Percentiles rank a stretch among this genome's conserved stretches.
Evolutionary conservation across 1,140 invertebrate genomes (phyloP).

Genomic region (Zaprionus tsacasi): DNA sequence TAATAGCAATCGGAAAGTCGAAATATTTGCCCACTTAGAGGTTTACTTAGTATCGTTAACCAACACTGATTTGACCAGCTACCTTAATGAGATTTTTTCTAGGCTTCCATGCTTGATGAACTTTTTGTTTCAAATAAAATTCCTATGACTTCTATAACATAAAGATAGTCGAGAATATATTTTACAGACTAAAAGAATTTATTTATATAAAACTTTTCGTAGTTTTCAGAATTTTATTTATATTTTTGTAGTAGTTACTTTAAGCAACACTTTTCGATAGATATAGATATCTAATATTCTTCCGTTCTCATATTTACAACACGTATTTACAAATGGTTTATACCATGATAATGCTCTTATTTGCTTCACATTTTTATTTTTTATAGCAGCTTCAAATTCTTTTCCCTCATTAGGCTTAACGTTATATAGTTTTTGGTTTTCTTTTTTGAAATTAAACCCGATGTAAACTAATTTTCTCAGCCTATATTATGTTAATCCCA

Average conservation of each 20-base stretch:
- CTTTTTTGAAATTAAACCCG: neutral
- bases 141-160: no score
- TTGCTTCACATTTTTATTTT: neutral
- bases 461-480: neutral
- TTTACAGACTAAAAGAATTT: neutral
- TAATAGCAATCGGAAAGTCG: neutral
- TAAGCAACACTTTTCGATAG: no score
- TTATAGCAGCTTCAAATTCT: neutral
- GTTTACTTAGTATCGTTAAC: neutral
- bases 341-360: neutral
- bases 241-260: no score
- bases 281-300: no score
- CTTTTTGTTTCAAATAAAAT: no score
- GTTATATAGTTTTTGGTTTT: neutral
- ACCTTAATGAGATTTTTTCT: no score
- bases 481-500: constrained; percentile 4
- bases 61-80: no score
- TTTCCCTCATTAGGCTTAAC: neutral
- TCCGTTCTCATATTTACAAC: no score
- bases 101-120: no score
- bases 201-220: neutral
- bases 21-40: neutral
- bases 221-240: neutral
- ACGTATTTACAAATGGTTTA: no score
- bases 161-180: neutral